These are phyloP conservation scores for Brienomyrus brachyistius DNA, from an alignment of 2,113 vertebrate species.

Conservation along the genomic window DNA sequence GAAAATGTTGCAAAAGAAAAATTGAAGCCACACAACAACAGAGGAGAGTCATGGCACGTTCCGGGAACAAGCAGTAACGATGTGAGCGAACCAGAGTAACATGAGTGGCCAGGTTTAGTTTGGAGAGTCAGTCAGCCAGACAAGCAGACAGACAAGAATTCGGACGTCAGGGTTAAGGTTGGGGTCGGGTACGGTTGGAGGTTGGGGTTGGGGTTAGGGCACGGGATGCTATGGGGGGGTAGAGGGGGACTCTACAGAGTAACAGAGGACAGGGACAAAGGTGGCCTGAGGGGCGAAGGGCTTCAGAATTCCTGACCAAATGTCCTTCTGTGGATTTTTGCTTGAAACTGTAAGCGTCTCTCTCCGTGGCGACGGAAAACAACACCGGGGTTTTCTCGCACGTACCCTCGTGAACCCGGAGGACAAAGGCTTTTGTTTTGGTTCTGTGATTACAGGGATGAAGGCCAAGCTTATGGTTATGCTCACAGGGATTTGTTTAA, in stretches of 20 bases:
- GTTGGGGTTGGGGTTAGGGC: background rate
- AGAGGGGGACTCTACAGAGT: slow-evolving; percentile 30
- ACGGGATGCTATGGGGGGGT: slow-evolving; percentile 24
- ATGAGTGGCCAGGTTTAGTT: background rate
- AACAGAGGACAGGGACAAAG: slow-evolving; percentile 15
- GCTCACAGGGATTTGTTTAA: background rate
- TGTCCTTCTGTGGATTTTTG: slow-evolving; percentile 58
- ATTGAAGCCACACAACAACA: background rate
- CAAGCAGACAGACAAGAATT: background rate
- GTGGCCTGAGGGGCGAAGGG: slow-evolving; percentile 22
- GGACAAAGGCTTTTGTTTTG: background rate
- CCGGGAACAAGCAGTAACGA: background rate
- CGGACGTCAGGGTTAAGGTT: background rate
- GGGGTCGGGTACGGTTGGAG: slow-evolving; percentile 10
- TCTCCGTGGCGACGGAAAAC: background rate
- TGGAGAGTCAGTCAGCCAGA: background rate
- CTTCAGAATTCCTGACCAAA: slow-evolving; percentile 12
- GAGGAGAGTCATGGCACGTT: background rate
- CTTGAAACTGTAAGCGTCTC: background rate
- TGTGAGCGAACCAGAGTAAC: background rate
- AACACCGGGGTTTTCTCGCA: background rate
- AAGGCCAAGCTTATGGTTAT: background rate
- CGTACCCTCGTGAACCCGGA: background rate
- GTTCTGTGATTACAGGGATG: background rate
- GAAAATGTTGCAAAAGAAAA: background rate